Conservation (phyloP, 2,888 invertebrate genomes). For the Drosophila quinaria region DNA sequence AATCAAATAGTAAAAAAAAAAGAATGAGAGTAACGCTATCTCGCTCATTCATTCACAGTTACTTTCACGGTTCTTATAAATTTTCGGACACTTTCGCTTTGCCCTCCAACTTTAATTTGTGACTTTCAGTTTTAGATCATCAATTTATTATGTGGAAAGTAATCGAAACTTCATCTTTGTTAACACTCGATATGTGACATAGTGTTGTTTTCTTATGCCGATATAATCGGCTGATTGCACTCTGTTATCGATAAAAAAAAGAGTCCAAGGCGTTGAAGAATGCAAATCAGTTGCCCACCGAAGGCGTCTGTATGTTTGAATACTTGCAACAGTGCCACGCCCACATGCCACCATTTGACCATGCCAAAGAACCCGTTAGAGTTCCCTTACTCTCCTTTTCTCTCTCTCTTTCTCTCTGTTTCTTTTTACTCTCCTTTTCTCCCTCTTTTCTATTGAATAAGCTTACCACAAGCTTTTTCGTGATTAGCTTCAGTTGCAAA, state of each 20-base stretch:
- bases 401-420: not conserved
- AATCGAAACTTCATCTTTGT: not conserved
- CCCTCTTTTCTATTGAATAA: not conserved
- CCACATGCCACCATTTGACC: conserved; percentile 41
- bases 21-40: no score
- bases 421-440: not conserved
- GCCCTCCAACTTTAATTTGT: not conserved
- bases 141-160: not conserved
- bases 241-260: conserved; percentile 25
- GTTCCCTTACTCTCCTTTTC: not conserved
- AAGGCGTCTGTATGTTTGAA: not conserved
- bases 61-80: no score
- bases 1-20: no score
- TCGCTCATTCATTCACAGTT: no score
- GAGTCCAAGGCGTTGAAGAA: conserved; percentile 41
- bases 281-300: conserved; percentile 48
- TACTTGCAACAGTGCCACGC: conserved; percentile 40
- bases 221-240: conserved; percentile 1
- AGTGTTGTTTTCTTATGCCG: not conserved
- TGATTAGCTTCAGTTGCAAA: conserved; percentile 56
- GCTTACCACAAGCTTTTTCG: conserved; percentile 13
- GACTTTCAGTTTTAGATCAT: not conserved
- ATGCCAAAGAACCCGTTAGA: conserved; percentile 34
- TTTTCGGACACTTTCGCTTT: no score
- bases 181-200: not conserved